These are phyloP conservation scores for Hesperophylax magnus DNA, from an alignment of 1,140 invertebrate species.

Conservation along the genomic window DNA sequence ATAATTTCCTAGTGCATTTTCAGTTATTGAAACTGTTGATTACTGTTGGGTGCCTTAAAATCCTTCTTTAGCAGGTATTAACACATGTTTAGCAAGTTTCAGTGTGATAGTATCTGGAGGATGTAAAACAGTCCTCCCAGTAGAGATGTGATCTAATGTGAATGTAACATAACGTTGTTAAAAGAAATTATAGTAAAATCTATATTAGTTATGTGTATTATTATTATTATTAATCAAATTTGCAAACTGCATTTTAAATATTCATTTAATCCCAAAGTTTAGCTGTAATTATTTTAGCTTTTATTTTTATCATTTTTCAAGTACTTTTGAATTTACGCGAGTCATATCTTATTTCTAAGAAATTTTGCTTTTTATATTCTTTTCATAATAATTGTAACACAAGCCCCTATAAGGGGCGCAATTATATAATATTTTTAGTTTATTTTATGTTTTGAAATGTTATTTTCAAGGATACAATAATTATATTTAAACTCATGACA, in stretches of 20 bases:
- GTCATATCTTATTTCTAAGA: constrained; percentile 25
- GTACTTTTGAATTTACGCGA: constrained; percentile 31
- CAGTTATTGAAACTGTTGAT: constrained; percentile 13
- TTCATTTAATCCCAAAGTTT: constrained; percentile 40
- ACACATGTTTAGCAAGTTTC: neutral
- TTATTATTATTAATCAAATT: constrained; percentile 20
- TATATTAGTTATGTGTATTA: constrained; percentile 10
- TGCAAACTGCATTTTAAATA: constrained; percentile 25
- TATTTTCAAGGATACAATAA: constrained; percentile 30
- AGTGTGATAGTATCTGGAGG: constrained; percentile 2
- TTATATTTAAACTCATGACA: constrained; percentile 43
- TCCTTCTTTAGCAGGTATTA: no score
- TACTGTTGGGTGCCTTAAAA: constrained; percentile 14
- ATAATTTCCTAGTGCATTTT: constrained; percentile 6
- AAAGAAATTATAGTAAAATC: constrained; percentile 4
- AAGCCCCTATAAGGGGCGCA: constrained; percentile 2
- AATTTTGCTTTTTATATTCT: constrained; percentile 32
- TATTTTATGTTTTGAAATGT: constrained; percentile 22
- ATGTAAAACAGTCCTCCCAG: constrained; percentile 4
- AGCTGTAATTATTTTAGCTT: constrained; percentile 44
- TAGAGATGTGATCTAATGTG: constrained; percentile 30
- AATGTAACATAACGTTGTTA: constrained; percentile 1
- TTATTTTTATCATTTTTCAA: constrained; percentile 5
- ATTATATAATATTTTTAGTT: constrained; percentile 26
- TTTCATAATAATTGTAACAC: constrained; percentile 12